A percentile compares a stretch with the other conserved stretches of the same genome.
phyloP scores from a whole-genome alignment of 2,888 invertebrate species.

The Creontiades dilutus region DNA sequence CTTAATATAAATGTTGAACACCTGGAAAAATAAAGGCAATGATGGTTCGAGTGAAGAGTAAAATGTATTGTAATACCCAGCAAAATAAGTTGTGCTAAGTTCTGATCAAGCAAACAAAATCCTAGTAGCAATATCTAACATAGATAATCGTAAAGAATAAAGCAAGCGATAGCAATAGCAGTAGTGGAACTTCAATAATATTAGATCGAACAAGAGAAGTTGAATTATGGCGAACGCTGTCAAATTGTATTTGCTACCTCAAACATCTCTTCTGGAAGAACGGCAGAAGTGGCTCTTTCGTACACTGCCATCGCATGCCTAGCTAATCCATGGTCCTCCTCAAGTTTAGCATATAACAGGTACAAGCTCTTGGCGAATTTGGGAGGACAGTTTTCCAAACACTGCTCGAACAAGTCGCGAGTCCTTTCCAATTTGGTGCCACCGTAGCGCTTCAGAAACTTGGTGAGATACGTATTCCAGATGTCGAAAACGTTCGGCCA shows the following conservation, averaged over 20 bases:
- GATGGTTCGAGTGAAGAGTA: not conserved
- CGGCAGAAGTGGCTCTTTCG: constrained; percentile 95
- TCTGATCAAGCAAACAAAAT: no score
- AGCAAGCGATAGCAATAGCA: no score
- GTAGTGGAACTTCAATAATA: no score
- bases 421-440: constrained; percentile 97
- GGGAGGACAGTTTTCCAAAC: constrained; percentile 96
- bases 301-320: constrained; percentile 99
- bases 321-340: constrained; percentile 98
- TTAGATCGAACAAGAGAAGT: no score
- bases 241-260: constrained; percentile 81
- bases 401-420: constrained; percentile 98
- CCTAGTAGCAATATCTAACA: no score
- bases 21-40: constrained; percentile 79
- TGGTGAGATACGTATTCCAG: constrained; percentile 98
- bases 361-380: constrained; percentile 97
- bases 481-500: constrained; percentile 99
- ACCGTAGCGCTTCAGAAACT: constrained; percentile 96
- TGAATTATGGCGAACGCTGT: no score
- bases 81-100: no score
- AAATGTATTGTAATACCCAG: no score
- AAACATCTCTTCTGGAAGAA: constrained; percentile 95
- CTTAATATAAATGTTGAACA: constrained; percentile 99
- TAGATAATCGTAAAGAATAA: no score
- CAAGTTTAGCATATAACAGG: constrained; percentile 97